phyloP scores from a whole-genome alignment of 2,888 invertebrate genomes.

The Leptarthrus brevirostris region DNA sequence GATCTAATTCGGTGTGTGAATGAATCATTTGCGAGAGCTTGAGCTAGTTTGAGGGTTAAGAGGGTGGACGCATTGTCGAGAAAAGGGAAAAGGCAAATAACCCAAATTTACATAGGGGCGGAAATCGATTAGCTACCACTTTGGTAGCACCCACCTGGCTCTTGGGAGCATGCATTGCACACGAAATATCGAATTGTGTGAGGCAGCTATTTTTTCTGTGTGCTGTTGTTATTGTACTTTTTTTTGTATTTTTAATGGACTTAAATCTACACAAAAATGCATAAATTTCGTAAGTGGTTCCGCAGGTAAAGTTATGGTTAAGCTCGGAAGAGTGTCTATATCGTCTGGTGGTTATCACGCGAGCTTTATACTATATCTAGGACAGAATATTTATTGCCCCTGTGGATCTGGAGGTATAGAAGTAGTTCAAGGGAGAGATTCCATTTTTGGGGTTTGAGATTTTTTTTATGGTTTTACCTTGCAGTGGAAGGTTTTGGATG shows the following conservation, averaged over 20 bases:
- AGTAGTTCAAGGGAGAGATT: conserved; percentile 8
- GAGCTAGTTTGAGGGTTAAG: neutral
- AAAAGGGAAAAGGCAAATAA: neutral
- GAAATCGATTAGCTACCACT: conserved; percentile 27
- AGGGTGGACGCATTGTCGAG: too few relatives aligned
- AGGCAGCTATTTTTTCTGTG: neutral
- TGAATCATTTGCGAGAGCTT: conserved; percentile 23
- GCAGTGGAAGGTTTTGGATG: neutral
- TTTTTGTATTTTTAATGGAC: conserved; percentile 20
- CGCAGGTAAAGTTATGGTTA: neutral
- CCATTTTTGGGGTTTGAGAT: neutral
- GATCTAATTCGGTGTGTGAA: conserved; percentile 9
- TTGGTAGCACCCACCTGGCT: neutral
- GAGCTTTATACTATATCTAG: conserved; percentile 27
- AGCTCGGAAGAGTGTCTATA: conserved; percentile 12
- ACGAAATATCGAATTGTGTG: conserved; percentile 11
- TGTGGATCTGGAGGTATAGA: neutral
- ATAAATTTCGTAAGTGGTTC: conserved; percentile 33
- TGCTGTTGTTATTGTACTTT: neutral
- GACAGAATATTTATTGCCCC: conserved; percentile 21
- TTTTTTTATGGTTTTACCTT: neutral
- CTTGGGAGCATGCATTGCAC: neutral
- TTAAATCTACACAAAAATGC: conserved; percentile 36
- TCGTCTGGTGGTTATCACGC: conserved; percentile 33
- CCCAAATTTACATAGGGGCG: conserved; percentile 25